A percentile compares a stretch with the other conserved stretches of the same genome.
Conservation (phyloP, 2,888 invertebrate genomes). For the Mellilla xanthometata region DNA sequence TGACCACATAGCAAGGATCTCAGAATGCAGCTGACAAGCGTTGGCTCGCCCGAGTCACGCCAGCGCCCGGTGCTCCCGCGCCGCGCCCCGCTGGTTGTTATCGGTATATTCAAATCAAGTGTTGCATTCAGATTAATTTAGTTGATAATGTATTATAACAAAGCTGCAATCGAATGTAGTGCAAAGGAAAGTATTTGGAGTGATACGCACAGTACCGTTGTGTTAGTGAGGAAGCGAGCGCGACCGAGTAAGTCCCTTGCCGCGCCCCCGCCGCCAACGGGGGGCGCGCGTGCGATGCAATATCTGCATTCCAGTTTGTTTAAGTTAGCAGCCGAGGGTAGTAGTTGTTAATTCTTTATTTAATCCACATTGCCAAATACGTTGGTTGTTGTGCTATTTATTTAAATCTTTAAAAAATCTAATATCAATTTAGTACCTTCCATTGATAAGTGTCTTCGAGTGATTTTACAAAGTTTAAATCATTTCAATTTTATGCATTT, state of each 20-base stretch:
- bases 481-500: constrained; percentile 82
- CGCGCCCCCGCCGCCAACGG: constrained; percentile 23
- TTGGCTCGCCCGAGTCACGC: constrained; percentile 53
- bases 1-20: constrained; percentile 80
- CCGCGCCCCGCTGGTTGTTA: constrained; percentile 67
- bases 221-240: constrained; percentile 52
- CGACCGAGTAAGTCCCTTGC: constrained; percentile 45
- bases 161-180: constrained; percentile 76
- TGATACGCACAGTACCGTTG: constrained; percentile 67
- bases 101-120: constrained; percentile 69
- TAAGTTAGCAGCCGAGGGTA: constrained; percentile 73
- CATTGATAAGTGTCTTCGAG: constrained; percentile 72
- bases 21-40: constrained; percentile 76
- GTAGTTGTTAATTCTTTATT: constrained; percentile 74
- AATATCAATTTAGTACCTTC: constrained; percentile 78
- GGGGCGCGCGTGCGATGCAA: constrained; percentile 78
- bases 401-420: constrained; percentile 54
- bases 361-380: constrained; percentile 78
- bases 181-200: constrained; percentile 72
- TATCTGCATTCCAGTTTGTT: constrained; percentile 79
- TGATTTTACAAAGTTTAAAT: constrained; percentile 76
- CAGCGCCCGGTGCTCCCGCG: constrained; percentile 45
- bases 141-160: constrained; percentile 67
- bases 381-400: constrained; percentile 81
- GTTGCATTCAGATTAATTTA: constrained; percentile 78